Evolutionary conservation across 1,140 invertebrate species (phyloP).

Genomic region (Phymastichus coffea): DNA sequence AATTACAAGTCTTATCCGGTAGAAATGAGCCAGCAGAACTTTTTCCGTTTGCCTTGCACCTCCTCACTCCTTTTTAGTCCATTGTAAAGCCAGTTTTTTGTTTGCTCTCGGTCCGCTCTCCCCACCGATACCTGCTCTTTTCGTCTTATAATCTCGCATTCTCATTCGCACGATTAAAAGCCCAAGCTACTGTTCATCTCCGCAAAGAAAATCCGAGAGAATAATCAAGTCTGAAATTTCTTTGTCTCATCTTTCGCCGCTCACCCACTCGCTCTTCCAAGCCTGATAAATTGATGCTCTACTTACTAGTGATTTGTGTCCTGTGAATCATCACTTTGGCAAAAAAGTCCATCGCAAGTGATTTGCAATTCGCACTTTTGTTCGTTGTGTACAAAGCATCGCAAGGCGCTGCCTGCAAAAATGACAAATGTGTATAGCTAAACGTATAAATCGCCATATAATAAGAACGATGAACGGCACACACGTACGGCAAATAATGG

Average conservation of each 20-base stretch:
- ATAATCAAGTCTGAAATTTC: conserved; percentile 28
- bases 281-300: conserved; percentile 43
- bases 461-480: too few relatives aligned
- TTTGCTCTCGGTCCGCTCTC: too few relatives aligned
- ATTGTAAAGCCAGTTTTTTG: conserved; percentile 19
- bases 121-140: conserved; percentile 2
- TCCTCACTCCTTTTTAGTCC: conserved; percentile 18
- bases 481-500: too few relatives aligned
- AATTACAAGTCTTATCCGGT: not conserved
- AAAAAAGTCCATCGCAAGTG: too few relatives aligned
- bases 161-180: conserved; percentile 26
- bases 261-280: conserved; percentile 31
- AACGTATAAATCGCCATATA: too few relatives aligned
- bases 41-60: conserved; percentile 6
- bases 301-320: conserved; percentile 39
- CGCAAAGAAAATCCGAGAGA: conserved; percentile 21
- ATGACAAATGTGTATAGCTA: too few relatives aligned
- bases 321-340: conserved; percentile 28
- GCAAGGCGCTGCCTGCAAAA: too few relatives aligned
- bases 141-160: conserved; percentile 19
- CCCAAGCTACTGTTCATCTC: conserved; percentile 10
- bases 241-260: too few relatives aligned
- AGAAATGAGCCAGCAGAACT: not conserved
- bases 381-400: too few relatives aligned
- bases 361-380: too few relatives aligned